Conservation (phyloP, 2,113 vertebrate genomes). For the Suricata suricatta region DNA sequence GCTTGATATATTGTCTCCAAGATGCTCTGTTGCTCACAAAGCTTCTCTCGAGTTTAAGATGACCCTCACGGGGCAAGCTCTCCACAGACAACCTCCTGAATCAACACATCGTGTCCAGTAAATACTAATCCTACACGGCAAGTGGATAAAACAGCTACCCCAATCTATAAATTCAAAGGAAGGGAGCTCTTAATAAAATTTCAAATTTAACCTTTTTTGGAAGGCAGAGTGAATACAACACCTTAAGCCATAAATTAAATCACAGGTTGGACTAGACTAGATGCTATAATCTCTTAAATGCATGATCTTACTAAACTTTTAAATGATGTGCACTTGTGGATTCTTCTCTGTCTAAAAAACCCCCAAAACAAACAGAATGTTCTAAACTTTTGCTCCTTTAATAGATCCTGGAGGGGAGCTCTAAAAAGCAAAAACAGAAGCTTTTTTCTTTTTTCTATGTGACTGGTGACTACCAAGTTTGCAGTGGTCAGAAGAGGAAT, state of each 20-base stretch:
- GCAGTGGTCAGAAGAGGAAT: neutral
- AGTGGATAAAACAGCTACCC: conserved; percentile 65
- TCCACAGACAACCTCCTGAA: conserved; percentile 86
- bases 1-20: conserved; percentile 84
- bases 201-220: conserved; percentile 40
- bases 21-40: conserved; percentile 84
- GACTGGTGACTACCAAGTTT: neutral
- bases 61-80: conserved; percentile 84
- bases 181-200: conserved; percentile 46
- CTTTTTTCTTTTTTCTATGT: neutral
- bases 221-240: conserved; percentile 46
- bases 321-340: neutral
- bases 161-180: conserved; percentile 59
- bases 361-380: neutral
- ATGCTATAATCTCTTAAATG: conserved; percentile 15
- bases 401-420: neutral
- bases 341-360: neutral
- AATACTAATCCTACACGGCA: conserved; percentile 82
- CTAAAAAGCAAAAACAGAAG: neutral
- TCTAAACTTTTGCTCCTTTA: neutral
- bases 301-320: conserved; percentile 40
- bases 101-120: conserved; percentile 84
- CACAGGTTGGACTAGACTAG: neutral
- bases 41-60: conserved; percentile 84
- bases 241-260: conserved; percentile 42